These are phyloP conservation scores for Eugnorisma glareosa DNA, from an alignment of 2,888 invertebrate species.

Conservation along the genomic window DNA sequence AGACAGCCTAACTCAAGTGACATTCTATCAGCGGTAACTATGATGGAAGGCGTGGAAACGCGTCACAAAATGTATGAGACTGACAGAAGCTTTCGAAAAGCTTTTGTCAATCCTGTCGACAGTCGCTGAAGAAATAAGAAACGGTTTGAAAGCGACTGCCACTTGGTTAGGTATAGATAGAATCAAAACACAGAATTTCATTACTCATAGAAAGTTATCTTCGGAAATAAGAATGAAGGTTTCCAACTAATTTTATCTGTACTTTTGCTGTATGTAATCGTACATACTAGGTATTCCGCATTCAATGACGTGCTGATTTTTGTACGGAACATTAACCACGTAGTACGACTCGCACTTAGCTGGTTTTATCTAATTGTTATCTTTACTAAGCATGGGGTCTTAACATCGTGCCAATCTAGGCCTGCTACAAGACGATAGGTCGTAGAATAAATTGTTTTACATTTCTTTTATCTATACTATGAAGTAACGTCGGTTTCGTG, in stretches of 20 bases:
- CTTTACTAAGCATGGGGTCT: conserved; percentile 24
- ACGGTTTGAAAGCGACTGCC: background rate
- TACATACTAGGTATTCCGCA: background rate
- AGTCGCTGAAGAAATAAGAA: background rate
- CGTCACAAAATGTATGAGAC: background rate
- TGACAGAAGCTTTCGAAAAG: background rate
- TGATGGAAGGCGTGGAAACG: background rate
- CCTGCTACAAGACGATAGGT: background rate
- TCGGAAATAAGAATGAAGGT: background rate
- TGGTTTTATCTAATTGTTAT: conserved; percentile 33
- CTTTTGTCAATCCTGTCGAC: background rate
- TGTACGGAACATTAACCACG: conserved; percentile 24
- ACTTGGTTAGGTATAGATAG: background rate
- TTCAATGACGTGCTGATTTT: background rate
- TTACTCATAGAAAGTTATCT: background rate
- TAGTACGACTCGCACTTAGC: background rate
- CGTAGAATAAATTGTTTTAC: background rate
- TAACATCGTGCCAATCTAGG: background rate
- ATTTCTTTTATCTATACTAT: background rate
- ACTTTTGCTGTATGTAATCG: background rate
- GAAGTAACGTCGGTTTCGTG: background rate
- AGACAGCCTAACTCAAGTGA: background rate
- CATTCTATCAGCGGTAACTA: background rate
- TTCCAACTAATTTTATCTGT: background rate
- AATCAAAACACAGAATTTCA: background rate